Base-by-base conservation (phyloP, 2,888 invertebrate species). In the Aleiodes alternator region DNA sequence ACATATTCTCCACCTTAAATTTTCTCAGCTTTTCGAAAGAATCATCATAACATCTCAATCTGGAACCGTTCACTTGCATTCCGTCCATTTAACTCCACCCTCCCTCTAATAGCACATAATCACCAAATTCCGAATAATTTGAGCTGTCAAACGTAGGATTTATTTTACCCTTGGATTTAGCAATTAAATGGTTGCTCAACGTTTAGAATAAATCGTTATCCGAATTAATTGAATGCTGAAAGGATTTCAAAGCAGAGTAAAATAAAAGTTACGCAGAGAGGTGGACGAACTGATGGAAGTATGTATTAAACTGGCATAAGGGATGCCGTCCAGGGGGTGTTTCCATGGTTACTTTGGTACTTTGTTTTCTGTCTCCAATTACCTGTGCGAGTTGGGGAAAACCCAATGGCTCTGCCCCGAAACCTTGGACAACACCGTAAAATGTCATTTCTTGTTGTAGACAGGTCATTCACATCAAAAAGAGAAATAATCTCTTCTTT, bases 321-420 rank as follows among this genome's bases (percentile, higher is more conserved):
- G 74, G 74, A 69, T 74, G 66, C 34, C 79, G 83, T 78, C 79
- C 68, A 59, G 59, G 78, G 86, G 84, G 84, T 74, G 86, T 86
- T 86, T 81, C 84, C 80, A 86, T 86, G 83, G 82, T 59, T 69
- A 82, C 69, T 59, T 70, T 53, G 48, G 72, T 72, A 75, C 77
- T 77, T 75, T 77, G 77, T 77, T 77, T 77, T 77, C 74, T 53
- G 69, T 71, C 75, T 75, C 77, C 77, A 77, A 77, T 77, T 77
- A 77, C 69, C 77, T 75, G 75, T 14, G 11, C 61, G 61, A 38
- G 64, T 23, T 64, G 0, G 34, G 34, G 64, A 64, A 43, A 64
- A 64, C 23, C 64, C 64, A 48, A 48, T 64, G 43, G 64, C 64
- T 48, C 16, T 48, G 1, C 14, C 9, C 64, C 48, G 48, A 48